Base-by-base conservation (phyloP, 1,140 invertebrate genomes). In the Pseudomyrmex concolor region DNA sequence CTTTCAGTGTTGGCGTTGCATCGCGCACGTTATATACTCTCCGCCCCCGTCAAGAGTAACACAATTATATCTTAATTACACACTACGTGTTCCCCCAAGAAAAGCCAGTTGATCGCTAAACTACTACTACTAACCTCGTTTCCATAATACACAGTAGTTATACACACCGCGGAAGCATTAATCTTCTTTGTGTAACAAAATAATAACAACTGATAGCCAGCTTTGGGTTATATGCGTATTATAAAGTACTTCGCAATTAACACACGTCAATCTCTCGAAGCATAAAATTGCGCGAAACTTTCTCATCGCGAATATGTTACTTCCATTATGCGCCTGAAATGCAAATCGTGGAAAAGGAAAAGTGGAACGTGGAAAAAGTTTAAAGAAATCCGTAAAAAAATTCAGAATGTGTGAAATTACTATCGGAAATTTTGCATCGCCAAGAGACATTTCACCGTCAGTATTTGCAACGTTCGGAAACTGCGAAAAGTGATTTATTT, bases 21-120 rank as follows among this genome's bases (percentile, higher is more conserved):
- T 80, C 54, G 51, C 43, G 50, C 66, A 5, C n/a, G 55, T 71
- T 80, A 59, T 70, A 78, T 54, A 59, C 55, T 80, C 55, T 80
- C 43, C 43, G 15, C 66, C 19, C 54, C 70, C 54, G 76, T 67
- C 74, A 68, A 68, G 74, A 15, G 17, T 80, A 80, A 80, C 76
- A 59, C 66, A 74, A 82, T 72, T 72, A 82, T 82, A 82, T 76
- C 78, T 82, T 82, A 82, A 82, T 82, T 82, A 74, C 78, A 74
- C 68, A 51, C 62, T 25, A 50, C 70, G 70, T 74, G 34, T 34
- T 34, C 34, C 74, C 67, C 68, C 59, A 74, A 72, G 78, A 82
- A 82, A 82, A 82, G 78, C 78, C 34, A 62, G 78, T 82, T 82
- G 78, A 82, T 82, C 78, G 70, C 78, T 82, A 82, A 82, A 82